A percentile compares a stretch with the other conserved stretches of the same genome.
Conservation (phyloP, 2,888 invertebrate genomes). For the Ditula angustiorana region DNA sequence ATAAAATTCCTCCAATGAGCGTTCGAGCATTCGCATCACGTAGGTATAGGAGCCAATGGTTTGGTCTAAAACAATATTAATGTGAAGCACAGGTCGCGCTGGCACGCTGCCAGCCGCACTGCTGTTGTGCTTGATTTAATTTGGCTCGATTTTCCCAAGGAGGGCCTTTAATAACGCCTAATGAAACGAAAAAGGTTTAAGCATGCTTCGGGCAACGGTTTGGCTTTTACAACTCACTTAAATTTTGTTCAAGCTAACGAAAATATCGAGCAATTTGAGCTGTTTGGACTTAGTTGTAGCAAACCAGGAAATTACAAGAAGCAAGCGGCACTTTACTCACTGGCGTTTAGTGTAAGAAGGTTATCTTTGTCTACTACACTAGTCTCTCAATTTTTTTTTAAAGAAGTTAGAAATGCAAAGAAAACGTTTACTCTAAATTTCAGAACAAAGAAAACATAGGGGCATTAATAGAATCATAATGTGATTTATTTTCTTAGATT, state of each 20-base stretch:
- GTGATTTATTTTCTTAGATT: too few relatives aligned
- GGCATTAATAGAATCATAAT: too few relatives aligned
- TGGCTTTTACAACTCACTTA: neutral
- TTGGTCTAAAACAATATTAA: constrained; percentile 58
- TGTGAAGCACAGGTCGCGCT: constrained; percentile 49
- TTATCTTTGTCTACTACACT: too few relatives aligned
- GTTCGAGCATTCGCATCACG: constrained; percentile 51
- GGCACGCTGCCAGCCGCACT: constrained; percentile 58
- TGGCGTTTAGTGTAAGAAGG: too few relatives aligned
- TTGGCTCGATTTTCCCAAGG: constrained; percentile 50
- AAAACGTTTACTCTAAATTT: too few relatives aligned
- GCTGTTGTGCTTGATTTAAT: constrained; percentile 57
- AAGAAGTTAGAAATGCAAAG: too few relatives aligned
- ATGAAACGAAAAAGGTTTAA: constrained; percentile 45
- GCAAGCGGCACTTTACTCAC: too few relatives aligned
- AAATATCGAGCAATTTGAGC: too few relatives aligned
- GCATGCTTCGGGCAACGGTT: constrained; percentile 13
- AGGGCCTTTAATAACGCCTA: constrained; percentile 45
- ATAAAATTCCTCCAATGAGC: constrained; percentile 29
- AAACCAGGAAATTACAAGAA: too few relatives aligned
- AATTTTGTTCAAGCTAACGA: neutral
- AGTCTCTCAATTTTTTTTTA: too few relatives aligned
- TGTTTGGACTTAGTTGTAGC: too few relatives aligned
- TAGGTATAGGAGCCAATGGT: constrained; percentile 49
- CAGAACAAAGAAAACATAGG: too few relatives aligned